Conservation (phyloP, 2,888 invertebrate species). For the Thera britannica region DNA sequence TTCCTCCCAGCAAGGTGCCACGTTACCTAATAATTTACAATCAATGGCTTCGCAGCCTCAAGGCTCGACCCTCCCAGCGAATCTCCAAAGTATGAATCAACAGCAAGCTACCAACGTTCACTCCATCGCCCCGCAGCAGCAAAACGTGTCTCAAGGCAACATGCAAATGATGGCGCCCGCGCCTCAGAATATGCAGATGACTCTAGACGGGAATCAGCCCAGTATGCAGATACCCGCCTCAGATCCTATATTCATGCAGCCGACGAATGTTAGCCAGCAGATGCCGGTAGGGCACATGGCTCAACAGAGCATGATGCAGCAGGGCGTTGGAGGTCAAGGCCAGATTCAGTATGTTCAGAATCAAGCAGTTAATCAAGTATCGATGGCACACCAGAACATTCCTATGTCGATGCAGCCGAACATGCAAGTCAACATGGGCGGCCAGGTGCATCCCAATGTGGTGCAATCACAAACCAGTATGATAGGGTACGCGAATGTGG, state of each 20-base stretch:
- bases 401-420: constrained; percentile 81
- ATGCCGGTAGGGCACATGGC: constrained; percentile 77
- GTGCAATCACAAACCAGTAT: constrained; percentile 81
- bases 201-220: constrained; percentile 82
- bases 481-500: constrained; percentile 76
- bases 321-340: constrained; percentile 75
- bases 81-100: constrained; percentile 81
- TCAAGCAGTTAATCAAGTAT: constrained; percentile 71
- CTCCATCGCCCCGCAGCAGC: constrained; percentile 79
- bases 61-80: constrained; percentile 86
- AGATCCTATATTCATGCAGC: constrained; percentile 82
- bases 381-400: constrained; percentile 81
- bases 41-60: constrained; percentile 79
- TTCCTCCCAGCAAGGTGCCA: constrained; percentile 80
- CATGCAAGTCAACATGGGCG: constrained; percentile 78
- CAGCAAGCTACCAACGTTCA: constrained; percentile 77
- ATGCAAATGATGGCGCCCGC: constrained; percentile 84
- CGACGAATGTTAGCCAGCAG: constrained; percentile 72
- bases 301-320: constrained; percentile 77
- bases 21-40: constrained; percentile 76
- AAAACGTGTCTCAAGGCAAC: constrained; percentile 84
- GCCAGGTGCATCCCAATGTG: constrained; percentile 75
- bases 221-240: constrained; percentile 83
- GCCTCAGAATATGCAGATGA: constrained; percentile 83
- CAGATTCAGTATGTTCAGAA: constrained; percentile 77